Percentiles rank a stretch among this genome's conserved stretches.
These are phyloP conservation scores for Philantomba maxwellii DNA, from an alignment of 2,113 vertebrate species.

Conservation along the genomic window DNA sequence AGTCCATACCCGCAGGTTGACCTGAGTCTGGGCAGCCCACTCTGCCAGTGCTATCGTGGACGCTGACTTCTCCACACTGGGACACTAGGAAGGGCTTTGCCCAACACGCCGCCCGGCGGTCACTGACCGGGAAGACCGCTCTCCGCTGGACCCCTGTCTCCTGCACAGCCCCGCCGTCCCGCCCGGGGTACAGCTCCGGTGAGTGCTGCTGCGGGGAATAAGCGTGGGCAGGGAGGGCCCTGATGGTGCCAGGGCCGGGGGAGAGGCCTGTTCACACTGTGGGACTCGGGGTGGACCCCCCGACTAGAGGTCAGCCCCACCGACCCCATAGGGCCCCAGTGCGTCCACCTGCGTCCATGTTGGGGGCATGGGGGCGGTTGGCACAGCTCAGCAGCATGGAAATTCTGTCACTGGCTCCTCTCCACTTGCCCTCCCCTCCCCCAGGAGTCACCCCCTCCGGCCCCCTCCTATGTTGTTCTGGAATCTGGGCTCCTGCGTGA, in stretches of 20 bases:
- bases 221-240: not conserved
- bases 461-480: not conserved
- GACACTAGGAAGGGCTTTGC: not conserved
- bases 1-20: not conserved
- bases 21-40: not conserved
- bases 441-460: not conserved
- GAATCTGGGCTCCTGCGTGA: not conserved
- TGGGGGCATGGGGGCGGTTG: not conserved
- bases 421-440: not conserved
- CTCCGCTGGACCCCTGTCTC: not conserved
- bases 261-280: not conserved
- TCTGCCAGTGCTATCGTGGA: not conserved
- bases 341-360: not conserved
- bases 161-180: not conserved
- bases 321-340: not conserved
- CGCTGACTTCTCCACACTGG: rapidly evolving
- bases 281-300: not conserved
- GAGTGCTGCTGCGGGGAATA: not conserved
- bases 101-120: not conserved
- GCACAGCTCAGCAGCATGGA: not conserved
- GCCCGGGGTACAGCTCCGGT: slow-evolving; percentile 15
- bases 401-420: not conserved
- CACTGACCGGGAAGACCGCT: not conserved
- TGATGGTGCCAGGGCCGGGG: not conserved
- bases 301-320: not conserved